Evolutionary conservation across 2,797 vertebrate genomes (phyloP), one percentile per base, ranked within the genome.

Genomic region (Falco naumanni): DNA sequence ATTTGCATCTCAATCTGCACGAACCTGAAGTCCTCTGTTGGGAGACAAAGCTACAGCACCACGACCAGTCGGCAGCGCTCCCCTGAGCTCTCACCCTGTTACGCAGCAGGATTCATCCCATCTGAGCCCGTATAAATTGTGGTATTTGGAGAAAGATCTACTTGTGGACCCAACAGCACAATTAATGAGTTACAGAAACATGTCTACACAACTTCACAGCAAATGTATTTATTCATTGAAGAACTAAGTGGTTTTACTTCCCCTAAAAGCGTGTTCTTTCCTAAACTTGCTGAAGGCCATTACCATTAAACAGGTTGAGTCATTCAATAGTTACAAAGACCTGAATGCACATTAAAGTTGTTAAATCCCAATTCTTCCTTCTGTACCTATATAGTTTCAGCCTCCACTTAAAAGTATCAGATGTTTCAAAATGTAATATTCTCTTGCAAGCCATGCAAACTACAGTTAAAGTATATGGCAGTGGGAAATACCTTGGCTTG

Each of bases 241-340:
- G 65, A 92, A 81, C 57, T 54, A 80, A 65, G 83, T 65, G 69
- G 69, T 81, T 63, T 86, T 85, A 61, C 68, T 70, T 74, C 37
- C 84, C 84, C 86, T 77, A 87, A 92, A 90, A 95, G 92, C 85
- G 39, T 87, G 88, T 59, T 96, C 59, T 70, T 92, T 79, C 70
- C 86, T 59, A 61, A 76, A 92, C 87, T 89, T 28, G 31, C 84
- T 94, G 74, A 87, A 94, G 84, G 95, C 81, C 63, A 93, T 88
- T 65, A 31, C 63, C 86, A 72, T 90, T 82, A 94, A 88, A 87
- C 47, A 69, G 70, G 66, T 45, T 93, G 92, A 97, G 78, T 96
- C 96, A 95, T 37, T 37, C 54, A 63, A 33, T 24, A 28, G 61
- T 76, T 84, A 54, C 14, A 72, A 94, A 90, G 66, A 88, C 51